Base-by-base conservation (phyloP, 1,140 invertebrate genomes). In the Formica selysi region DNA sequence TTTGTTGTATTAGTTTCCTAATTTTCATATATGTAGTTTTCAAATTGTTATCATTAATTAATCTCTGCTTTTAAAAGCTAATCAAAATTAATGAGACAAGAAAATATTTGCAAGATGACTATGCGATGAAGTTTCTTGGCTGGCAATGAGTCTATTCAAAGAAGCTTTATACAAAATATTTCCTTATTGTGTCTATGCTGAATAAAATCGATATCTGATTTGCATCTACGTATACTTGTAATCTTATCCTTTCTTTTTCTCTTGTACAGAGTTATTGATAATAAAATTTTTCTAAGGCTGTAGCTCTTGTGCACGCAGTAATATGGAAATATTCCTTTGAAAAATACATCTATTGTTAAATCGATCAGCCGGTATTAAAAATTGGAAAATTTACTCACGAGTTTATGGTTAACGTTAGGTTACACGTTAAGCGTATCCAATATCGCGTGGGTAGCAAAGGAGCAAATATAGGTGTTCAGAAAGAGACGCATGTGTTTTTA, bases 171-270 rank as follows among this genome's bases (percentile, higher is more conserved):
- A 54, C 22, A 70, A 80, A 80, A 57, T 57, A 36, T 80, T 80
- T 80, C 48, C 44, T 68, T 80, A 70, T 70, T 36, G 67, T 80
- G n/a, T 29, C 48, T 38, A 16, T 36, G n/a, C 62, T 65, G 32
- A 22, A n/a, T 70, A 70, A 80, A 80, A 80, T 65, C 6, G 32
- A 80, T 80, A 70, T 80, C 51, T 36, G 65, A 70, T 79, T 79
- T 80, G 41, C 64, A 70, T 29, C 8, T 57, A 57, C 22, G 0
- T 29, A 29, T 16, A 5, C 48, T 51, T 80, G 59, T 57, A 3
- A 70, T 61, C 3, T 61, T 22, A 0, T 0, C 19, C 13, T 26
- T 2, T 36, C n/a, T 54, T 2, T 54, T 2, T 22, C 70, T 73
- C 5, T 8, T 6, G 57, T 8, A 44, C 48, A 29, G 3, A 32